A percentile compares a stretch with the other conserved stretches of the same genome.
Evolutionary conservation across 2,797 vertebrate genomes (phyloP).

Genomic region (Silurus aristotelis): DNA sequence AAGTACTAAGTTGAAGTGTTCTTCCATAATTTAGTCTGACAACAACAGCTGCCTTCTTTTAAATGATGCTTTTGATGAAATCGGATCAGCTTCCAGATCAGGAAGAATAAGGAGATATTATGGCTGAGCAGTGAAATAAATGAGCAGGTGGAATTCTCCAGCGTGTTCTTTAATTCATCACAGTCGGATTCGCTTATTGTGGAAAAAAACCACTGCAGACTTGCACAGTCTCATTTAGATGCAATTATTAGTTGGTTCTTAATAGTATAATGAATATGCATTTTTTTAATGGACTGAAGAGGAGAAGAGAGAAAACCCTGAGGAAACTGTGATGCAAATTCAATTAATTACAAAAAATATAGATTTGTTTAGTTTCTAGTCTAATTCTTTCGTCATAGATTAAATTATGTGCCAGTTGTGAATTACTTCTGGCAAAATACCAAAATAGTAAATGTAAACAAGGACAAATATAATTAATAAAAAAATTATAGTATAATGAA

Average conservation of each 20-base stretch:
- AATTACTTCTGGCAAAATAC: neutral
- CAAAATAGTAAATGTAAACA: neutral
- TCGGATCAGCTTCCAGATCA: conserved; percentile 37
- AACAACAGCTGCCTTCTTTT: conserved; percentile 46
- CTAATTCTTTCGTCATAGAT: conserved; percentile 2
- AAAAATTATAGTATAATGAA: neutral
- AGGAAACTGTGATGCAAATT: neutral
- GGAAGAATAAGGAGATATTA: conserved; percentile 63
- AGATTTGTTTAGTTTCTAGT: neutral
- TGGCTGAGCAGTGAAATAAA: conserved; percentile 56
- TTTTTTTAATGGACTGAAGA: neutral
- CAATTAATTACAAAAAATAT: neutral
- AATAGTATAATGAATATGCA: neutral
- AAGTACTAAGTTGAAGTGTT: conserved; percentile 57
- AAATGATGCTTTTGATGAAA: conserved; percentile 48
- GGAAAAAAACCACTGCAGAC: conserved; percentile 48
- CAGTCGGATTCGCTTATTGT: conserved; percentile 61
- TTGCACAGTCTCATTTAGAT: conserved; percentile 42
- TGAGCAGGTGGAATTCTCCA: conserved; percentile 61
- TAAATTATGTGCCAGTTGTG: neutral
- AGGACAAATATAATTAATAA: neutral
- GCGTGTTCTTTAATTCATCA: conserved; percentile 62
- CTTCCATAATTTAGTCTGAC: conserved; percentile 55
- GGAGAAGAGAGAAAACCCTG: neutral
- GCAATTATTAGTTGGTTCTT: neutral